Evolutionary conservation across 2,888 invertebrate genomes (phyloP).

Genomic region (Thysanoteuthis rhombus): DNA sequence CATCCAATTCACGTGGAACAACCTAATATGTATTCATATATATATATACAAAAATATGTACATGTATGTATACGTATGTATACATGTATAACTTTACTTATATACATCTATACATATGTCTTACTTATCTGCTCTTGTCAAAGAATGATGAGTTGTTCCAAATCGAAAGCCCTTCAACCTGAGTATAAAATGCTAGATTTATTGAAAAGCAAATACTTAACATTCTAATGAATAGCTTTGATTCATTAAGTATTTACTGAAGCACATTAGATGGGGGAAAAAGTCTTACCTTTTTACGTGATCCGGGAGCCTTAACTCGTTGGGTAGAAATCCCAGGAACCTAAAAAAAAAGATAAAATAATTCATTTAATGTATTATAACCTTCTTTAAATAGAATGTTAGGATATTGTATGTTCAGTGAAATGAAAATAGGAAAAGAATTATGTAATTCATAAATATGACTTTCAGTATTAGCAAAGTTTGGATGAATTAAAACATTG

Average conservation of each 20-base stretch:
- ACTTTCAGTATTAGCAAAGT: too few species aligned
- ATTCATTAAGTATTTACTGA: too few species aligned
- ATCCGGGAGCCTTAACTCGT: conserved; percentile 25
- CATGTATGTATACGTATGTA: neutral
- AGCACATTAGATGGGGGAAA: neutral
- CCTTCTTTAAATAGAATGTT: neutral
- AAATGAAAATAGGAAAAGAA: too few species aligned
- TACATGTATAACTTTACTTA: neutral
- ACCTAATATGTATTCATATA: too few species aligned
- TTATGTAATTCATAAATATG: too few species aligned
- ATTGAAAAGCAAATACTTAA: neutral
- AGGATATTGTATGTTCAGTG: neutral
- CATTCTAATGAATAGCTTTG: too few species aligned
- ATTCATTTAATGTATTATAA: neutral
- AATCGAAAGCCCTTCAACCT: neutral
- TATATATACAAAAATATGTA: too few species aligned
- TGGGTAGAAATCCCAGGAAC: conserved; percentile 29
- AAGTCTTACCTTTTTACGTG: conserved; percentile 25
- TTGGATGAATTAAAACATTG: too few species aligned
- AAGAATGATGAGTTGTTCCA: neutral
- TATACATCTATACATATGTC: neutral
- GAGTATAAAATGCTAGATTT: neutral
- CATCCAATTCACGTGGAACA: too few species aligned
- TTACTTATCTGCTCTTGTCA: neutral
- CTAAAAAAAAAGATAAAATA: neutral